Conservation (phyloP, 1,140 invertebrate genomes). For the Drosophila elegans region DNA sequence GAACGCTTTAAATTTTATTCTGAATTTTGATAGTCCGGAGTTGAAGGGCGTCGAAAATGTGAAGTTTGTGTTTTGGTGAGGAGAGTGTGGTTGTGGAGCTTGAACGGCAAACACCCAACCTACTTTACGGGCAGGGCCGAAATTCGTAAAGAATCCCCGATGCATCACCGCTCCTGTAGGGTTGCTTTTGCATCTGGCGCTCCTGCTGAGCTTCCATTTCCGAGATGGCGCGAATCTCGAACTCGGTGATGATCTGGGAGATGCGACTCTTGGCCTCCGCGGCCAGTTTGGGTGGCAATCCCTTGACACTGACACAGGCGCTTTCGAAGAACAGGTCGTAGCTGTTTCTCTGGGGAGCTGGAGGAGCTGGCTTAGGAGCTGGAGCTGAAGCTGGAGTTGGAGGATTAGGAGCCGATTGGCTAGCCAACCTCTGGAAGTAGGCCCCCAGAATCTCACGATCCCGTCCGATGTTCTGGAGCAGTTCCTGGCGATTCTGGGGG, state of each 20-base stretch:
- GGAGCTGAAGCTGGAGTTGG: background rate
- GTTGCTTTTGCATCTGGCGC: background rate
- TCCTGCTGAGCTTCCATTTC: conserved; percentile 50
- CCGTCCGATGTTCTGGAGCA: conserved; percentile 38
- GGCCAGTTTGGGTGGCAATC: conserved; percentile 67
- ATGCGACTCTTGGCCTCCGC: conserved; percentile 72
- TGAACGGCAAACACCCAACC: conserved; percentile 32
- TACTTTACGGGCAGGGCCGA: conserved; percentile 43
- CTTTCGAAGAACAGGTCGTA: conserved; percentile 79
- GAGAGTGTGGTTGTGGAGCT: background rate
- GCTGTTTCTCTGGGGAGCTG: conserved; percentile 45
- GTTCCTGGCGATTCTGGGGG: conserved; percentile 31
- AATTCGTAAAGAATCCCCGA: conserved; percentile 55
- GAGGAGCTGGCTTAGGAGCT: background rate
- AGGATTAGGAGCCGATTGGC: no score
- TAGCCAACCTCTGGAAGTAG: conserved; percentile 37
- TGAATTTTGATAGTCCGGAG: conserved; percentile 30
- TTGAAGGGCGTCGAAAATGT: conserved; percentile 2
- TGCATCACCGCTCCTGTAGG: conserved; percentile 6
- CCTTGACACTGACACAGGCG: conserved; percentile 68
- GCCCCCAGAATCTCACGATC: conserved; percentile 32
- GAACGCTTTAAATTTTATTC: conserved; percentile 9
- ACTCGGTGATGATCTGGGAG: conserved; percentile 73
- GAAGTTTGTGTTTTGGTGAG: background rate
- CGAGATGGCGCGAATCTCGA: conserved; percentile 73